A percentile compares a stretch with the other conserved stretches of the same genome.
Evolutionary conservation across 1,140 invertebrate species (phyloP).

Genomic region (Panulirus ornatus): DNA sequence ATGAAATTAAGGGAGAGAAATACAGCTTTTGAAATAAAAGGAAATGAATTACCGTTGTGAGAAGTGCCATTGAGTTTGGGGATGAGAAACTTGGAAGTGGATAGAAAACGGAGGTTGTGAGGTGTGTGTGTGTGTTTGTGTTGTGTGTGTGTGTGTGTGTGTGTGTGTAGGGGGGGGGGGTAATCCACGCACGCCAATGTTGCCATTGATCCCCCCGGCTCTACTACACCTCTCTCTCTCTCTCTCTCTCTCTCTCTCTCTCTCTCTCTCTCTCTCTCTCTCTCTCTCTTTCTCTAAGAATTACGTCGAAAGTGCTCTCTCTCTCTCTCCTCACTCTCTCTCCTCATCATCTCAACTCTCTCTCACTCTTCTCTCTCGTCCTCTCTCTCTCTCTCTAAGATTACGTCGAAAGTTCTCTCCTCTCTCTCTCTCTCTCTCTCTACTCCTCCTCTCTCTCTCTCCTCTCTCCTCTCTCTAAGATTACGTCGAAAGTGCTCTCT

Average conservation of each 20-base stretch:
- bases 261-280: constrained; percentile 3
- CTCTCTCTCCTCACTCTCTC: neutral
- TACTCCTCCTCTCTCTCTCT: neutral
- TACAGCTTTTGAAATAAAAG: neutral
- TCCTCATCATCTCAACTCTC: neutral
- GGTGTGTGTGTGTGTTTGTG: neutral
- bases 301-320: neutral
- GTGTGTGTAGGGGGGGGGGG: neutral
- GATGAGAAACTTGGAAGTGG: neutral
- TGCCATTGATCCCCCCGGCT: neutral
- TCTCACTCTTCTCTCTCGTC: neutral
- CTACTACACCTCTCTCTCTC: neutral
- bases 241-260: neutral
- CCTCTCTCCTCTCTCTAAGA: too few species aligned
- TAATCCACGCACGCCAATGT: neutral
- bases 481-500: too few species aligned
- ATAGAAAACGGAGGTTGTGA: neutral
- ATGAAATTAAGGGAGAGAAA: neutral
- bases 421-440: constrained; percentile 7
- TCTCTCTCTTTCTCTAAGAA: neutral
- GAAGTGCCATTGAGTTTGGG: neutral
- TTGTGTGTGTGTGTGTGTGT: constrained; percentile 25
- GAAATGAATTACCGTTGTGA: neutral
- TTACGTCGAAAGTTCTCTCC: neutral
- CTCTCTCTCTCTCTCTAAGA: neutral